A percentile compares a stretch with the other conserved stretches of the same genome.
These are phyloP conservation scores for Oncorhynchus tshawytscha DNA, from an alignment of 2,113 vertebrate genomes.

Conservation along the genomic window DNA sequence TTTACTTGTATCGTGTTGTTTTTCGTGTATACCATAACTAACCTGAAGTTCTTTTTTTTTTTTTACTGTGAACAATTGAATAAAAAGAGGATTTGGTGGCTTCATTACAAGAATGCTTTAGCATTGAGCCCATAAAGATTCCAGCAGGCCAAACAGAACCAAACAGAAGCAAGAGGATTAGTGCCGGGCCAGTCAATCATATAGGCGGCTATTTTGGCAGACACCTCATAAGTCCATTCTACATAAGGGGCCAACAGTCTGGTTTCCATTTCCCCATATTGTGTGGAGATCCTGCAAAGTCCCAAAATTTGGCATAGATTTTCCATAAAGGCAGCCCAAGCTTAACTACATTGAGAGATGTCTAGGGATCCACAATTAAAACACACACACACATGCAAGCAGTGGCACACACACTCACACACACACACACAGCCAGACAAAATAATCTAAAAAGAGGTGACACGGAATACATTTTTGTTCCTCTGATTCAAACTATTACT, in stretches of 20 bases:
- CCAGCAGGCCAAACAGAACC: background rate
- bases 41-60: background rate
- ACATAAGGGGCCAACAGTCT: constrained; percentile 36
- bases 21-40: no score
- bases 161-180: constrained; percentile 3
- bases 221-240: constrained; percentile 35
- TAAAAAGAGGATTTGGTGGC: background rate
- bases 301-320: constrained; percentile 38
- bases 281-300: constrained; percentile 31
- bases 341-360: constrained; percentile 17
- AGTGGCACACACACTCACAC: background rate
- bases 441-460: background rate
- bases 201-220: constrained; percentile 4
- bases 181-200: background rate
- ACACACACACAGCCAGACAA: background rate
- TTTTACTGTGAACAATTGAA: background rate
- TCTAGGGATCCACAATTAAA: constrained; percentile 1
- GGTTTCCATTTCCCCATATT: constrained; percentile 46
- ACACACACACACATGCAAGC: background rate
- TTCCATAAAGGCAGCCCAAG: constrained; percentile 32
- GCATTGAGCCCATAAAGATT: background rate
- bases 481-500: background rate
- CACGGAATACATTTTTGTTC: background rate
- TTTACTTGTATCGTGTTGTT: background rate
- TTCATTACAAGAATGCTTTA: background rate